Conservation (phyloP, 2,113 vertebrate genomes). For the Coreoperca whiteheadi region DNA sequence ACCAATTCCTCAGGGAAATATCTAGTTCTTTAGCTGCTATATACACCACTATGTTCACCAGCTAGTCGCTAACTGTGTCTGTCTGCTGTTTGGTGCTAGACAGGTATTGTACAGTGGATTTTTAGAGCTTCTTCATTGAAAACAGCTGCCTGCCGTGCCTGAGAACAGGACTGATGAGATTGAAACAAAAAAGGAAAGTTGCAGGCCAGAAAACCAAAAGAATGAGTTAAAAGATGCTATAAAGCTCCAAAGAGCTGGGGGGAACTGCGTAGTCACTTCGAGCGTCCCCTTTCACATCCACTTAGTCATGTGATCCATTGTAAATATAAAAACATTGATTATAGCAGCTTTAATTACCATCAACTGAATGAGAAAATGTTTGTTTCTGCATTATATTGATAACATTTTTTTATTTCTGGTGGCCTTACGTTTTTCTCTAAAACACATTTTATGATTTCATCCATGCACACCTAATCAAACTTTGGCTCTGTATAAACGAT, state of each 20-base stretch:
- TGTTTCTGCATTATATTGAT: background rate
- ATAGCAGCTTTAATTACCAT: background rate
- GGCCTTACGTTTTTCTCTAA: background rate
- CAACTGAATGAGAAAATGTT: background rate
- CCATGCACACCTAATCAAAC: background rate
- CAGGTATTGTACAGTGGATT: background rate
- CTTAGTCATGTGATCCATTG: background rate
- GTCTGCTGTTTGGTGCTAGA: background rate
- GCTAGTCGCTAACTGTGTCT: background rate
- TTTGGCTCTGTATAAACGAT: background rate
- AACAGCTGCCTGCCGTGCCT: background rate
- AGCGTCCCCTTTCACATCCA: background rate
- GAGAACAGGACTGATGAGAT: background rate
- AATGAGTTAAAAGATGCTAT: background rate
- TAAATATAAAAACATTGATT: background rate
- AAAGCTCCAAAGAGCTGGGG: no score
- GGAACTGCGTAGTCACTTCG: no score
- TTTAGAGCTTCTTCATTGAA: background rate
- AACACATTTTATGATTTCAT: background rate
- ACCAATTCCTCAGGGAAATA: no score
- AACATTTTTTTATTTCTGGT: no score
- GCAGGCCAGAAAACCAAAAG: no score
- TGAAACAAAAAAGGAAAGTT: background rate
- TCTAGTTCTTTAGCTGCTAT: no score
- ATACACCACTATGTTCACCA: background rate